phyloP scores from a whole-genome alignment of 2,113 vertebrate genomes.

The Perca fluviatilis region DNA sequence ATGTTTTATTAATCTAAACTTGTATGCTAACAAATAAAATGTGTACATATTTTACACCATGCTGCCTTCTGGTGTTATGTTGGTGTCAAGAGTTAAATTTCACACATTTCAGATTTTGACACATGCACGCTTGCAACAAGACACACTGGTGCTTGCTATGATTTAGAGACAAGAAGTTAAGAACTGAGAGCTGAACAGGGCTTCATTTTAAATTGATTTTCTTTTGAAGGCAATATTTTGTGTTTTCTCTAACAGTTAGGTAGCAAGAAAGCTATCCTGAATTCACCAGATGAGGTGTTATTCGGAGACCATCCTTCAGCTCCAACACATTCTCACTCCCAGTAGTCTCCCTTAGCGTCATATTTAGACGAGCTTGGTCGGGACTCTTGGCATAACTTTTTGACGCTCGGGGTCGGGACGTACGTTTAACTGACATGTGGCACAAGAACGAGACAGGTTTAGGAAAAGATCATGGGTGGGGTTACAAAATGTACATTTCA shows the following conservation, averaged over 20 bases:
- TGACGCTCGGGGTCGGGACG: no score
- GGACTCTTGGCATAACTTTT: no score
- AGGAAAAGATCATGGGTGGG: no score
- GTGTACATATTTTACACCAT: conserved; percentile 55
- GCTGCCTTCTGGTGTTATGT: neutral
- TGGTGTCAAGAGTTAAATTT: neutral
- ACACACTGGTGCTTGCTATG: neutral
- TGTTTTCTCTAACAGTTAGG: conserved; percentile 28
- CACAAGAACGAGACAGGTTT: no score
- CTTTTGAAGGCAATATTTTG: conserved; percentile 29
- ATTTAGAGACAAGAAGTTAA: conserved; percentile 8
- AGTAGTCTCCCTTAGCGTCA: no score
- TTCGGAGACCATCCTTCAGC: conserved; percentile 2
- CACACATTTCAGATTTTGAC: neutral
- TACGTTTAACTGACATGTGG: no score
- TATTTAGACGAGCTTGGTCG: no score
- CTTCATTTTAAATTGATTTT: conserved; percentile 30
- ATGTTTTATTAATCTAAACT: conserved; percentile 45
- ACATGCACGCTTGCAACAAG: neutral
- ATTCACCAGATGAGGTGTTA: neutral
- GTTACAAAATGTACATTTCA: no score
- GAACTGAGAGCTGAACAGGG: neutral
- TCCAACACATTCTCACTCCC: no score
- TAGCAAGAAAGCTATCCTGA: conserved; percentile 7
- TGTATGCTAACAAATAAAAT: conserved; percentile 62